Percentiles rank a stretch among this genome's conserved stretches.
phyloP scores from a whole-genome alignment of 2,888 invertebrate genomes.

The Notodonta dromedarius region DNA sequence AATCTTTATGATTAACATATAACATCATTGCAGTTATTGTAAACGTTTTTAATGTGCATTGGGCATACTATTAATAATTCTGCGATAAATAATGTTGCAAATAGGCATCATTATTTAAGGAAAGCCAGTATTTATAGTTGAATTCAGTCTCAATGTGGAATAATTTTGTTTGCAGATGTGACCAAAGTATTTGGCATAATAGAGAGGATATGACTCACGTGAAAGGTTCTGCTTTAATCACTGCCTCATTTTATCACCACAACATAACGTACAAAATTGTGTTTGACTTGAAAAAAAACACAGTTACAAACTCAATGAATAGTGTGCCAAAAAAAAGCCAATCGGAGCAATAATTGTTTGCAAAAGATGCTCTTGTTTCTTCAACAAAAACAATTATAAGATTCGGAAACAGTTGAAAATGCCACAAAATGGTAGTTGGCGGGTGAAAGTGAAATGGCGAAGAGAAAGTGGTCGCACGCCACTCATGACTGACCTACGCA shows the following conservation, averaged over 20 bases:
- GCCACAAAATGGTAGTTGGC: slow-evolving; percentile 25
- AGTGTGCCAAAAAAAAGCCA: no score
- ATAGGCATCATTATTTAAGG: no score
- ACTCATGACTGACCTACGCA: slow-evolving; percentile 76
- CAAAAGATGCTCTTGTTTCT: background rate
- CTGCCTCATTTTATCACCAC: background rate
- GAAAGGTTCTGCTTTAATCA: background rate
- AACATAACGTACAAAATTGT: no score
- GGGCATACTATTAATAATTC: no score
- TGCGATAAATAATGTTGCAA: no score
- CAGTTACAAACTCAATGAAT: no score
- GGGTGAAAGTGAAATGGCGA: slow-evolving; percentile 70
- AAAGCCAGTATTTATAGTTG: no score
- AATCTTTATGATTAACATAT: slow-evolving; percentile 15
- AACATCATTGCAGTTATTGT: slow-evolving; percentile 2
- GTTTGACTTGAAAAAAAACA: no score
- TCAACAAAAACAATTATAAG: background rate
- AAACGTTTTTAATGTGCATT: background rate
- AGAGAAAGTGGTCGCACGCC: slow-evolving; percentile 67
- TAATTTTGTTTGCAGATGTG: background rate
- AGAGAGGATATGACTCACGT: background rate
- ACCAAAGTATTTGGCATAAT: no score
- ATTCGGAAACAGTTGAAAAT: slow-evolving; percentile 21
- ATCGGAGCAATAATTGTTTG: background rate
- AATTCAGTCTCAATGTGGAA: no score